phyloP scores from a whole-genome alignment of 35 echinoderm and acorn worm genomes.

The Anneissia japonica region DNA sequence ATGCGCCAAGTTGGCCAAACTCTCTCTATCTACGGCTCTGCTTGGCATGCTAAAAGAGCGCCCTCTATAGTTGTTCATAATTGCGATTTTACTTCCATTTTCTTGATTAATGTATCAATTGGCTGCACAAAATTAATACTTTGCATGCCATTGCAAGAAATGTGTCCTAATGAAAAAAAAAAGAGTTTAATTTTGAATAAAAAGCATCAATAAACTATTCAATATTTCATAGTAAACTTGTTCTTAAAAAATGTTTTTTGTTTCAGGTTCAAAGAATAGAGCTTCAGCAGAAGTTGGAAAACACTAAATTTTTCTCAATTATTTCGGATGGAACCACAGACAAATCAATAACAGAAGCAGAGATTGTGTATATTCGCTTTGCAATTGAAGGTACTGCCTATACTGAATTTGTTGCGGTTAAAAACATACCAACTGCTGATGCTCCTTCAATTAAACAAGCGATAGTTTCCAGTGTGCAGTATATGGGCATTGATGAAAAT shows the following conservation, averaged over 20 bases:
- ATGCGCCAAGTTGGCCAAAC: no score
- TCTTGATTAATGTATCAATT: no score
- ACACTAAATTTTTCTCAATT: slow-evolving; percentile 23
- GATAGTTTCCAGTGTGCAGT: not conserved
- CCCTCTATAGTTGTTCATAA: no score
- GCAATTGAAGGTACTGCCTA: not conserved
- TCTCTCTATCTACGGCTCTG: no score
- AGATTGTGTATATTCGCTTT: slow-evolving; percentile 22
- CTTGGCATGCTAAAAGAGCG: no score
- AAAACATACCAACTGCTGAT: slow-evolving; percentile 15
- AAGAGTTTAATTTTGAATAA: no score
- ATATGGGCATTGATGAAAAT: not conserved
- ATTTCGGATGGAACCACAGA: slow-evolving; percentile 20
- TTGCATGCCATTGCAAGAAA: no score
- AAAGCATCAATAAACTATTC: no score
- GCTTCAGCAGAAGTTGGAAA: not conserved
- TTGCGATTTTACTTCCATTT: no score
- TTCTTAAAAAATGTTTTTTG: not conserved
- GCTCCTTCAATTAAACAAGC: slow-evolving; percentile 11
- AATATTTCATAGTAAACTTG: not conserved
- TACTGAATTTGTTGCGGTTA: slow-evolving; percentile 11
- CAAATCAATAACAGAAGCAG: slow-evolving; percentile 5
- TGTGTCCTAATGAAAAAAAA: no score
- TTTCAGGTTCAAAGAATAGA: slow-evolving; percentile 20
- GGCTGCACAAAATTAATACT: no score